phyloP scores from a whole-genome alignment of 2,797 vertebrate species.

The Pangasius mekongensis region DNA sequence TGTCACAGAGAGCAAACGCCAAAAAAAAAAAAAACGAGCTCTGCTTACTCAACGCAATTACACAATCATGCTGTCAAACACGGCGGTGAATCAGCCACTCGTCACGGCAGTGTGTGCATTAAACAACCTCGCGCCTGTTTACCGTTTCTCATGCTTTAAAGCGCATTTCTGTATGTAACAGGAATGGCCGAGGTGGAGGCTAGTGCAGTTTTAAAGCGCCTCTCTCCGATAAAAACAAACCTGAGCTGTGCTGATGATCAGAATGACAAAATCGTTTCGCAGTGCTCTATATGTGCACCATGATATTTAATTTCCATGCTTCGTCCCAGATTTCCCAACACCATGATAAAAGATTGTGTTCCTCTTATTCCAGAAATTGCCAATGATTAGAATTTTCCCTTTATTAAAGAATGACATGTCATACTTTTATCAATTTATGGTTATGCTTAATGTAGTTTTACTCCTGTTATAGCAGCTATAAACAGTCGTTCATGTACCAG shows the following conservation, averaged over 20 bases:
- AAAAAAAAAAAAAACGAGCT: constrained; percentile 35
- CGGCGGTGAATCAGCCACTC: constrained; percentile 49
- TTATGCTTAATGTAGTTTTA: neutral
- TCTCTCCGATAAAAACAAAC: neutral
- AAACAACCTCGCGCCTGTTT: constrained; percentile 17
- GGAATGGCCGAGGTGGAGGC: neutral
- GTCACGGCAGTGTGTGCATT: constrained; percentile 34
- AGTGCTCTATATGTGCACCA: neutral
- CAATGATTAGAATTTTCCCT: neutral
- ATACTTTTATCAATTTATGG: neutral
- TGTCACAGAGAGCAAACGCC: constrained; percentile 56
- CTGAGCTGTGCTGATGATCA: neutral
- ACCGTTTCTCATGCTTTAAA: constrained; percentile 13
- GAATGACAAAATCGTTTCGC: neutral
- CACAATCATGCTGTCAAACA: constrained; percentile 47
- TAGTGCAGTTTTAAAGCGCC: neutral
- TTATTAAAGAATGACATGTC: neutral
- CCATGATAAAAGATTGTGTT: neutral
- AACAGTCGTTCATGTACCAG: neutral
- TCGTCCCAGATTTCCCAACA: neutral
- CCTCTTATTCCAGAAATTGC: neutral
- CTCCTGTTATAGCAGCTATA: neutral
- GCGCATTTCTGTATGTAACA: constrained; percentile 10
- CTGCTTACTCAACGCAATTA: constrained; percentile 55
- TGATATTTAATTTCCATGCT: neutral